Conservation (phyloP, 2,888 invertebrate species). For the Diaprepes abbreviatus region DNA sequence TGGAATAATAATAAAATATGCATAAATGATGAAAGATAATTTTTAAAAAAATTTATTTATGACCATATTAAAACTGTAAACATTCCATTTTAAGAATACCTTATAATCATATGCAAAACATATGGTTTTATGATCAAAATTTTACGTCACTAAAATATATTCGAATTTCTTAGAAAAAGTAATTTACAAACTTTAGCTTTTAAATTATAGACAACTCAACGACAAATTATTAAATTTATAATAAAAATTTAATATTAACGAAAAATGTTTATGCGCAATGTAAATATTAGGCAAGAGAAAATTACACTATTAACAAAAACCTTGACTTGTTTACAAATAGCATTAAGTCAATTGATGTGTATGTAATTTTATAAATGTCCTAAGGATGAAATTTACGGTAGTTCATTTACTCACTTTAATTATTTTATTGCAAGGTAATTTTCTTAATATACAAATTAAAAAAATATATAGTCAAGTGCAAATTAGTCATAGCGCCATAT, state of each 20-base stretch:
- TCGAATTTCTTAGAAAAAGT: neutral
- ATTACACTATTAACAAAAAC: slow-evolving; percentile 18
- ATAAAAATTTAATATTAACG: neutral
- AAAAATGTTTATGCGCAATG: slow-evolving; percentile 13
- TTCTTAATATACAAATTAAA: neutral
- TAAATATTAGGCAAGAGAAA: slow-evolving; percentile 25
- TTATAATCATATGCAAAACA: slow-evolving; percentile 6
- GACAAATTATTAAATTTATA: slow-evolving; percentile 5
- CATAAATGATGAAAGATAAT: too few species aligned
- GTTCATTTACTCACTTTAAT: slow-evolving; percentile 16
- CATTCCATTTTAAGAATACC: neutral
- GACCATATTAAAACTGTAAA: neutral
- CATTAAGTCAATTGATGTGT: slow-evolving; percentile 22
- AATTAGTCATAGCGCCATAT: too few species aligned
- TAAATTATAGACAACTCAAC: neutral
- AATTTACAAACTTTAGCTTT: slow-evolving; percentile 1
- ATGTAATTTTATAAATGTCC: slow-evolving; percentile 29
- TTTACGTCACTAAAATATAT: slow-evolving; percentile 2
- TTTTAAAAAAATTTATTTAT: too few species aligned
- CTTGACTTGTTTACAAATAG: slow-evolving; percentile 31
- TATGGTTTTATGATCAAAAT: slow-evolving; percentile 13
- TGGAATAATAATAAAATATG: too few species aligned
- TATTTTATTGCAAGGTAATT: slow-evolving; percentile 12
- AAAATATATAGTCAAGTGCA: neutral
- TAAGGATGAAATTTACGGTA: slow-evolving; percentile 16